Percentiles rank a stretch among this genome's conserved stretches.
Evolutionary conservation across 2,113 vertebrate genomes (phyloP).

Genomic region (Apistogramma diplotaenia): DNA sequence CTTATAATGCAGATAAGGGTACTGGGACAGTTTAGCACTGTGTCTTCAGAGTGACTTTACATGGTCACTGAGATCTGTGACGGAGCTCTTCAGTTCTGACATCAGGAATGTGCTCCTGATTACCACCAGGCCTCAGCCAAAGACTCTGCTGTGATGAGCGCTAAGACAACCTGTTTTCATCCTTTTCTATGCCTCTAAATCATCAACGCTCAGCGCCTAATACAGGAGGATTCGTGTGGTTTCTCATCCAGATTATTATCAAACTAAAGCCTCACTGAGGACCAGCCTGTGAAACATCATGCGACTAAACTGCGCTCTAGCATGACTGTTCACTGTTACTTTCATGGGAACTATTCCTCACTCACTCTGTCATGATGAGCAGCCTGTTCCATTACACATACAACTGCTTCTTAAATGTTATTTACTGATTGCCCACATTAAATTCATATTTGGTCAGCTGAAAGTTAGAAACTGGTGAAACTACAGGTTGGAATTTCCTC

Average conservation of each 20-base stretch:
- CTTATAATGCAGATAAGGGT: too few relatives aligned
- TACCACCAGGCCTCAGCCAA: background rate
- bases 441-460: too few relatives aligned
- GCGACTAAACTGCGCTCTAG: background rate
- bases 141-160: background rate
- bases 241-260: background rate
- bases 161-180: background rate
- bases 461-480: too few relatives aligned
- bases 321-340: background rate
- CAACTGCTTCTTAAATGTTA: too few relatives aligned
- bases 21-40: fast-evolving
- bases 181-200: background rate
- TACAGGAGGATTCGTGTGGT: background rate
- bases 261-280: background rate
- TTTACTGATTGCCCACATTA: too few relatives aligned
- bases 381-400: too few relatives aligned
- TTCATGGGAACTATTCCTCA: background rate
- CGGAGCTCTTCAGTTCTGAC: constrained; percentile 30
- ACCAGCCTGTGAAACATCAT: background rate
- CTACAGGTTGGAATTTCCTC: too few relatives aligned
- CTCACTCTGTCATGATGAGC: background rate
- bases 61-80: background rate
- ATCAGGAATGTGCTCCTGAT: constrained; percentile 52
- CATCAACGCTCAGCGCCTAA: background rate
- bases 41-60: background rate